phyloP scores from a whole-genome alignment of 2,888 invertebrate species.

The Megastigmus dorsalis region DNA sequence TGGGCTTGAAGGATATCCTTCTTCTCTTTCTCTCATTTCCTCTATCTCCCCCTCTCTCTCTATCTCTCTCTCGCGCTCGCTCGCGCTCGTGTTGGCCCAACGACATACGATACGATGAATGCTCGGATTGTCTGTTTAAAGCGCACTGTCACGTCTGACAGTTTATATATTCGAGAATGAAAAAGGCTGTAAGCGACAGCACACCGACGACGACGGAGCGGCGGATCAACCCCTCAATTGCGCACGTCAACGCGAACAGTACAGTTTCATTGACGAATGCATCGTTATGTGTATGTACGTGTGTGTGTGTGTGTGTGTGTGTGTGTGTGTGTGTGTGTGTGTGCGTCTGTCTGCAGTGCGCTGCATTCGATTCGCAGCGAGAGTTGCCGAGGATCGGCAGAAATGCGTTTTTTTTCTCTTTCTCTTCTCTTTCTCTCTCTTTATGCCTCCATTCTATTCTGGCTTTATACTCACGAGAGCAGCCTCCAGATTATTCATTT shows the following conservation, averaged over 20 bases:
- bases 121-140: constrained; percentile 49
- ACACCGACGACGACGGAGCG: neutral
- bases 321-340: neutral
- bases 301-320: neutral
- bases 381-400: constrained; percentile 40
- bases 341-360: neutral
- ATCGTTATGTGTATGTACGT: constrained; percentile 38
- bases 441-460: no score
- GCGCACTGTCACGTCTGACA: constrained; percentile 52
- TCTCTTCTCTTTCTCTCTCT: neutral
- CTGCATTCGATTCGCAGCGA: constrained; percentile 5
- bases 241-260: constrained; percentile 50
- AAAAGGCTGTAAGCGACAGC: constrained; percentile 53
- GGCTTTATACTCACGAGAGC: no score
- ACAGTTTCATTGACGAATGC: constrained; percentile 52
- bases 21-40: no score
- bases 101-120: constrained; percentile 31
- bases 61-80: neutral
- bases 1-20: constrained; percentile 30
- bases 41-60: neutral
- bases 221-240: constrained; percentile 53
- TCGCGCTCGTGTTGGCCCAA: neutral
- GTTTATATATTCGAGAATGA: constrained; percentile 49
- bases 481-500: no score
- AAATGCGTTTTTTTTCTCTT: constrained; percentile 15